Base-by-base conservation (phyloP, 1,140 invertebrate species). In the Agrilus planipennis region DNA sequence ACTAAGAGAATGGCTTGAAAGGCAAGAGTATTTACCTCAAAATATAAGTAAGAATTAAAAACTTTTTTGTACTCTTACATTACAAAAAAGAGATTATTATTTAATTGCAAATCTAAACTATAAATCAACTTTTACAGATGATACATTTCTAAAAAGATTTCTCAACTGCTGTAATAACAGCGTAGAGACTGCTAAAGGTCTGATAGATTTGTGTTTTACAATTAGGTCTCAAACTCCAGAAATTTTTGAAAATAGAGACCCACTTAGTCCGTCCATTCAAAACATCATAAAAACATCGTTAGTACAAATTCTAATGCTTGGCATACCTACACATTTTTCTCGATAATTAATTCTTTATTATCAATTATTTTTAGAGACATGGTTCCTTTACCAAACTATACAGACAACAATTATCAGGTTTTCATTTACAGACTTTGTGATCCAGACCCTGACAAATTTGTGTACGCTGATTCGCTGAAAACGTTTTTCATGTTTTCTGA, bases 1-100 rank as follows among this genome's bases (percentile, higher is more conserved):
- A 4, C 75, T 87, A 25, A 79, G 77, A 51, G 72, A 81, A 21
- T 85, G 83, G 82, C 61, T 86, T 0, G 55, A 60, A n/a, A 76
- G 75, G 42, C 81, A 86, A 50, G 76, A 81, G 0, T 81, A 87
- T 63, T 64, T 87, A 16, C 82, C 81, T 0, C 62, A 73, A 30
- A 78, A 77, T 44, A 72, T 81, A 46, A 77, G 81, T 84, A 68
- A 67, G 63, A 60, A 31, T 34, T 29, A 38, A 21, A 12, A 32
- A 22, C 2, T 18, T 19, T 21, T 7, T n/a, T 21, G 11, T 19
- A 19, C 12, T 16, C 14, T 21, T 20, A 21, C 19, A 21, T 21
- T 31, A 31, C 12, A 27, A 22, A 7, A 19, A 40, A 21, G 4
- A 31, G 22, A 38, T 36, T 17, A 36, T 22, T 19, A 12, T 18